Evolutionary conservation across 1,140 invertebrate species (phyloP).

Genomic region (Zaprionus nigranus): DNA sequence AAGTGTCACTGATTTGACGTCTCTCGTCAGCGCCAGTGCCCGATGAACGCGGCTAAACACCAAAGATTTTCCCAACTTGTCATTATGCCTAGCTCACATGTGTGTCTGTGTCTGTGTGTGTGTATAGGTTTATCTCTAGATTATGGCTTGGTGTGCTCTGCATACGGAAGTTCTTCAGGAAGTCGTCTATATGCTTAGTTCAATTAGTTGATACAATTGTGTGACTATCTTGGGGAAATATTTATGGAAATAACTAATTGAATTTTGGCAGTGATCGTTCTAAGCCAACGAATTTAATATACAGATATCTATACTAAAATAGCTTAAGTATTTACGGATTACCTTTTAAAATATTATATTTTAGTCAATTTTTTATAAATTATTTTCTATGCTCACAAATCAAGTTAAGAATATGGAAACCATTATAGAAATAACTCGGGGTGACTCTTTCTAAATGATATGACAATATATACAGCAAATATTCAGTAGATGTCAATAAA

Average conservation of each 20-base stretch:
- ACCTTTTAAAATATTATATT: too few species aligned
- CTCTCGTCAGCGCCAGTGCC: conserved; percentile 33
- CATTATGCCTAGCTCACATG: conserved; percentile 39
- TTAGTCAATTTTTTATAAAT: too few species aligned
- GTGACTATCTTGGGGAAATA: neutral
- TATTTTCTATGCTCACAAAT: too few species aligned
- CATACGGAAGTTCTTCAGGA: conserved; percentile 11
- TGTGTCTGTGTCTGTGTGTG: neutral
- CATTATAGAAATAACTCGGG: too few species aligned
- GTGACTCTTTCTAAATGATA: too few species aligned
- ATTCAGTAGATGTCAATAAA: too few species aligned
- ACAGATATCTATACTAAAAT: too few species aligned
- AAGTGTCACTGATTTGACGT: conserved; percentile 76
- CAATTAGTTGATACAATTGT: neutral
- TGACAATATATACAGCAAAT: too few species aligned
- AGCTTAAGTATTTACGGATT: too few species aligned
- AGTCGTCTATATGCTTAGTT: conserved; percentile 6
- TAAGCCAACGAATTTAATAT: too few species aligned
- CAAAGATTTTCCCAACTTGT: conserved; percentile 69
- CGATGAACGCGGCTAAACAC: conserved; percentile 60
- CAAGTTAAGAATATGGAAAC: too few species aligned
- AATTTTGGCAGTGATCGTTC: neutral
- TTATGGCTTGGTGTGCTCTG: neutral
- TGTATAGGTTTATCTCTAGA: neutral
- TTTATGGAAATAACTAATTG: neutral